Conservation (phyloP, 2,888 invertebrate genomes). For the Chouioia cunea region DNA sequence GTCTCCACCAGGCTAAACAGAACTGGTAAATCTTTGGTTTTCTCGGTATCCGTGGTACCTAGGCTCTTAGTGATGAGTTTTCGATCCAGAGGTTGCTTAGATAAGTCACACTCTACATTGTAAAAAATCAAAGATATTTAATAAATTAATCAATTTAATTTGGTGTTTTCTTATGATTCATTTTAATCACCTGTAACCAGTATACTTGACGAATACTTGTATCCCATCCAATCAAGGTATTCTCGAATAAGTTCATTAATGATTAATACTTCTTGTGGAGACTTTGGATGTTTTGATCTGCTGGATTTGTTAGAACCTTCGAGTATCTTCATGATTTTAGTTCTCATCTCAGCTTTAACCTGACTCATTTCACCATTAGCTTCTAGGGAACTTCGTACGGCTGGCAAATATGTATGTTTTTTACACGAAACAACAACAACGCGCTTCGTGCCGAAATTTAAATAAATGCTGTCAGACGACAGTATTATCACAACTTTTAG, state of each 20-base stretch:
- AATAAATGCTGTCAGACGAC: too few relatives aligned
- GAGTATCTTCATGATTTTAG: conserved; percentile 63
- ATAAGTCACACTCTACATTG: conserved; percentile 61
- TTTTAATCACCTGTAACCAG: conserved; percentile 68
- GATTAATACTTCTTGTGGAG: conserved; percentile 66
- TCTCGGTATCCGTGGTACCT: conserved; percentile 72
- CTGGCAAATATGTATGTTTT: conserved; percentile 51
- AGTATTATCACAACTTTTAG: too few relatives aligned
- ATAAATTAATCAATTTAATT: conserved; percentile 5
- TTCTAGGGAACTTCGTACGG: conserved; percentile 63
- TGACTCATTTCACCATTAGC: conserved; percentile 61
- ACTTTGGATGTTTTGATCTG: conserved; percentile 54
- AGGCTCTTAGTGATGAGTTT: conserved; percentile 62
- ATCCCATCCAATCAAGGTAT: conserved; percentile 80
- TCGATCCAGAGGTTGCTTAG: conserved; percentile 61
- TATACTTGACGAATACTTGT: conserved; percentile 74
- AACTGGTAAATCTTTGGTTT: conserved; percentile 70
- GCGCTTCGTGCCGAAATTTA: too few relatives aligned
- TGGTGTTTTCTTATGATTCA: background rate
- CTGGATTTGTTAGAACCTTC: conserved; percentile 56
- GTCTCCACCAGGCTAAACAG: conserved; percentile 72
- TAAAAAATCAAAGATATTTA: conserved; percentile 26
- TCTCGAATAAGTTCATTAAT: conserved; percentile 78
- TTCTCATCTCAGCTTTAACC: conserved; percentile 64
- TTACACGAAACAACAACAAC: too few relatives aligned